These are phyloP conservation scores for Megaceryle torquata DNA, from an alignment of 2,113 vertebrate species.

Conservation along the genomic window DNA sequence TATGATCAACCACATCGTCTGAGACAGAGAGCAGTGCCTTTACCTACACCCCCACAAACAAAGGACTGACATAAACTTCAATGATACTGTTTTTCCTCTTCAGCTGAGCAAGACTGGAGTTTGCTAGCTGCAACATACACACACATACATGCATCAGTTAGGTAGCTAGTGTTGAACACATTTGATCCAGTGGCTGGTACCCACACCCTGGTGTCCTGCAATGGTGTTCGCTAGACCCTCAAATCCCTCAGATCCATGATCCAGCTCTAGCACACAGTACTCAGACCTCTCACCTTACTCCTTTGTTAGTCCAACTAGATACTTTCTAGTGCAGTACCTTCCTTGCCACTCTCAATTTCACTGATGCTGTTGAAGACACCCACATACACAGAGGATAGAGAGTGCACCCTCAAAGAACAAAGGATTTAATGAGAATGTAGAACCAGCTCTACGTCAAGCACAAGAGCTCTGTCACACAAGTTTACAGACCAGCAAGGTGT, in stretches of 20 bases:
- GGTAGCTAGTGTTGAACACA: too few species aligned
- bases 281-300: not conserved
- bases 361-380: too few species aligned
- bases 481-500: not conserved
- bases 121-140: not conserved
- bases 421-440: not conserved
- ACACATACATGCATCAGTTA: not conserved
- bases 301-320: not conserved
- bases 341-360: too few species aligned
- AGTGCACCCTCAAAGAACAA: not conserved
- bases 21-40: not conserved
- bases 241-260: not conserved
- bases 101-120: not conserved
- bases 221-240: not conserved
- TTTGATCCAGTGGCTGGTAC: rapidly evolving
- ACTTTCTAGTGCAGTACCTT: too few species aligned
- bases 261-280: not conserved
- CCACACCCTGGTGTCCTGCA: not conserved
- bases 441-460: not conserved
- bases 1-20: not conserved
- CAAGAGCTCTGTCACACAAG: not conserved
- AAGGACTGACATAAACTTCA: not conserved
- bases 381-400: too few species aligned
- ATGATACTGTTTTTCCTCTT: not conserved
- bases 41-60: not conserved